A percentile compares a stretch with the other conserved stretches of the same genome.
Evolutionary conservation across 2,888 invertebrate genomes (phyloP).

Genomic region (Barypeithes pellucidus): DNA sequence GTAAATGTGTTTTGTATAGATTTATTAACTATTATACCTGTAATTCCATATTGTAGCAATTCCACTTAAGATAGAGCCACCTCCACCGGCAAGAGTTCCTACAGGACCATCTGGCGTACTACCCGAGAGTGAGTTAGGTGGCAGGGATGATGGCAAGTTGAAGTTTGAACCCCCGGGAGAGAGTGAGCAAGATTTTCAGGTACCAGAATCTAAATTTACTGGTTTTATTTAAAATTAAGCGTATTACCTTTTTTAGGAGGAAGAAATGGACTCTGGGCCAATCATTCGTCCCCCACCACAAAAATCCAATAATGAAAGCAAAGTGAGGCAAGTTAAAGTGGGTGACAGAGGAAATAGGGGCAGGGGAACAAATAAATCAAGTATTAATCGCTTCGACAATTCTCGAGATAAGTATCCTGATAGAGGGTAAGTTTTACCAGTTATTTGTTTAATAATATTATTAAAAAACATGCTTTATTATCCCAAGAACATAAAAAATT

Average conservation of each 20-base stretch:
- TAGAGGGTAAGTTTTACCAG: conserved; percentile 7
- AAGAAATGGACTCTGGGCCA: conserved; percentile 48
- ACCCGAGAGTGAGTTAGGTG: conserved; percentile 4
- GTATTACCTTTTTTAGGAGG: conserved; percentile 40
- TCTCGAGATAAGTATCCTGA: conserved; percentile 27
- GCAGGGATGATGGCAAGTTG: conserved; percentile 26
- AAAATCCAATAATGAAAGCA: conserved; percentile 50
- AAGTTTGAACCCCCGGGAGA: conserved; percentile 34
- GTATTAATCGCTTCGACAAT: conserved; percentile 57
- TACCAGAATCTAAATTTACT: neutral
- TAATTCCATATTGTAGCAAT: neutral
- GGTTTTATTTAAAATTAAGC: too few relatives aligned
- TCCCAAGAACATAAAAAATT: too few relatives aligned
- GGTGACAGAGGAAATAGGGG: conserved; percentile 43
- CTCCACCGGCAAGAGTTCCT: conserved; percentile 9
- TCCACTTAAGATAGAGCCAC: conserved; percentile 4
- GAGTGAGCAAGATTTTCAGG: conserved; percentile 8
- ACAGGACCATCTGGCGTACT: neutral
- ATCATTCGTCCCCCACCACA: conserved; percentile 59
- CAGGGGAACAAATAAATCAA: conserved; percentile 47
- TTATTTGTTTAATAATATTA: too few relatives aligned
- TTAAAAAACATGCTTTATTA: too few relatives aligned
- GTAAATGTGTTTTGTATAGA: conserved; percentile 8
- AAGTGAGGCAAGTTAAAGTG: conserved; percentile 48
- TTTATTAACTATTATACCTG: too few relatives aligned